A percentile compares a stretch with the other conserved stretches of the same genome.
phyloP scores from a whole-genome alignment of 2,797 vertebrate species.

The Parambassis ranga region DNA sequence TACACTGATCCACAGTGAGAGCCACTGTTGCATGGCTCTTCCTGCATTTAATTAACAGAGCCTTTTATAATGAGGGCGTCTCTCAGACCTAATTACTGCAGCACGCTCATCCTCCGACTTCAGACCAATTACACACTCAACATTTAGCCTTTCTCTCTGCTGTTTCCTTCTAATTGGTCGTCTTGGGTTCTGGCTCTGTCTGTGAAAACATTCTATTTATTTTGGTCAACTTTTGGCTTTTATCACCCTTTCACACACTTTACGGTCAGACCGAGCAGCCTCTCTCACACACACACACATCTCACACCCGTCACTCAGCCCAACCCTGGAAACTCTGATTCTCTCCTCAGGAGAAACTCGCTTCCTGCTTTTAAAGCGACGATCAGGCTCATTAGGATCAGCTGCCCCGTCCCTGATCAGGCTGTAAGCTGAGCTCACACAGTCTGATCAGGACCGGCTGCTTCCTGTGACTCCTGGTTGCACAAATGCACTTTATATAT shows the following conservation, averaged over 20 bases:
- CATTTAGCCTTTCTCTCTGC: conserved; percentile 39
- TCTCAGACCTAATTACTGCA: conserved; percentile 58
- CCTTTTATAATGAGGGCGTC: conserved; percentile 54
- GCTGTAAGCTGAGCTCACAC: too few relatives aligned
- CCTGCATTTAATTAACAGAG: conserved; percentile 54
- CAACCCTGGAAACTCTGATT: too few relatives aligned
- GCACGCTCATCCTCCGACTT: conserved; percentile 43
- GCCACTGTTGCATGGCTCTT: conserved; percentile 17
- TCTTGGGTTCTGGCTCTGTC: conserved; percentile 28
- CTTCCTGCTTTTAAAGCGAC: too few relatives aligned
- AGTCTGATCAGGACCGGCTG: too few relatives aligned
- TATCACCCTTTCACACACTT: conserved; percentile 20
- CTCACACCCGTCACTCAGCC: conserved; percentile 16
- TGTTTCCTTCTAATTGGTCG: conserved; percentile 60
- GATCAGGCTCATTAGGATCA: too few relatives aligned
- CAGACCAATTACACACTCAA: conserved; percentile 65
- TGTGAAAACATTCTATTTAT: conserved; percentile 30
- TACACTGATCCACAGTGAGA: conserved; percentile 7
- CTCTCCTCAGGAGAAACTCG: too few relatives aligned
- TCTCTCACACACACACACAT: conserved; percentile 6
- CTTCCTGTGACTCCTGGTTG: too few relatives aligned
- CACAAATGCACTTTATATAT: too few relatives aligned
- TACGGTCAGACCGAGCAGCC: conserved; percentile 1
- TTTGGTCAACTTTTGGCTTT: conserved; percentile 24
- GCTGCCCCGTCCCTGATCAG: too few relatives aligned